Conservation (phyloP, 2,888 invertebrate genomes). For the Pristionchus mayeri region DNA sequence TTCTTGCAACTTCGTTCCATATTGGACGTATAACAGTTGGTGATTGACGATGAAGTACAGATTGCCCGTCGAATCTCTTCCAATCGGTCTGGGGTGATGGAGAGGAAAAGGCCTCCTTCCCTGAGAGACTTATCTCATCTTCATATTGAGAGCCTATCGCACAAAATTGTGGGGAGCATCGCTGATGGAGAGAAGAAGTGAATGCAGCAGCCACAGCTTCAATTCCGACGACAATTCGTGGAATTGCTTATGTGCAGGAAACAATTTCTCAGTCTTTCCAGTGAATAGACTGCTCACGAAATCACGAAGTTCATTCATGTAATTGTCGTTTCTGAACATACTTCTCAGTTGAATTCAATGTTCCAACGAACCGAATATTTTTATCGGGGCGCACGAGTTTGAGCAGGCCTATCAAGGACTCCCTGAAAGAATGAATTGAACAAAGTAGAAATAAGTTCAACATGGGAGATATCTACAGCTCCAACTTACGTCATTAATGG, state of each 20-base stretch:
- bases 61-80: slow-evolving; percentile 9
- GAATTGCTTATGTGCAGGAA: not conserved
- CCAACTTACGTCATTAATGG: not conserved
- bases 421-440: not conserved
- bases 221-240: not conserved
- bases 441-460: not conserved
- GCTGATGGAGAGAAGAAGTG: not conserved
- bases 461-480: too few relatives aligned
- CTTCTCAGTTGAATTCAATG: too few relatives aligned
- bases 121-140: too few relatives aligned
- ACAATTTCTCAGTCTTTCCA: not conserved
- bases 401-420: not conserved
- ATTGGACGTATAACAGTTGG: not conserved
- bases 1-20: not conserved
- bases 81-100: not conserved
- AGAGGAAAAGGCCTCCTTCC: not conserved
- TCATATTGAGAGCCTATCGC: too few relatives aligned
- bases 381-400: not conserved
- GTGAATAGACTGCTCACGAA: not conserved
- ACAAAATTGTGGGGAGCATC: not conserved
- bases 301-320: not conserved
- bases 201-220: not conserved
- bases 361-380: not conserved
- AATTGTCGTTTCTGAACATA: not conserved
- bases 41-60: not conserved